Percentiles rank a stretch among this genome's conserved stretches.
Conservation (phyloP, 1,140 invertebrate genomes). For the Hermetia illucens region DNA sequence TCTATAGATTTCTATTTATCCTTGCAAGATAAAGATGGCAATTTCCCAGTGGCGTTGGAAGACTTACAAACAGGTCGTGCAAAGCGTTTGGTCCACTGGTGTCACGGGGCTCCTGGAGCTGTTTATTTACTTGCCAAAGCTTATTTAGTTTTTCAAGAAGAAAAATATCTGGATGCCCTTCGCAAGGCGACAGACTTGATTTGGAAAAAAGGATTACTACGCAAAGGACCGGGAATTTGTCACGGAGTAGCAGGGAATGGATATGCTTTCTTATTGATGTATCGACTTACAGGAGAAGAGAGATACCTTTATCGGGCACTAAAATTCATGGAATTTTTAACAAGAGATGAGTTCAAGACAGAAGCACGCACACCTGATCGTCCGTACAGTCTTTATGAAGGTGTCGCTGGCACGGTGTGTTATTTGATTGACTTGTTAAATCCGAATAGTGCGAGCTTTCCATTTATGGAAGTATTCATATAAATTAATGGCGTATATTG, state of each 20-base stretch:
- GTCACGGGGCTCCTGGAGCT: slow-evolving; percentile 71
- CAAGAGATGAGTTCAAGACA: slow-evolving; percentile 45
- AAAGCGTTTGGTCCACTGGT: slow-evolving; percentile 70
- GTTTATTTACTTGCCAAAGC: slow-evolving; percentile 72
- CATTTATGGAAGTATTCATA: slow-evolving; percentile 73
- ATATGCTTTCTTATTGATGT: slow-evolving; percentile 69
- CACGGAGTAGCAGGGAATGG: slow-evolving; percentile 77
- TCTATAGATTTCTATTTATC: slow-evolving; percentile 41
- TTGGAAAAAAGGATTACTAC: slow-evolving; percentile 65
- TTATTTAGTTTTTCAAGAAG: slow-evolving; percentile 56
- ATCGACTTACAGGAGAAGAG: slow-evolving; percentile 55
- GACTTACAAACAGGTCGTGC: slow-evolving; percentile 38
- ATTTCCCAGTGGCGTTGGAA: slow-evolving; percentile 64
- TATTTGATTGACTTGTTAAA: slow-evolving; percentile 61
- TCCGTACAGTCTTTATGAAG: slow-evolving; percentile 75
- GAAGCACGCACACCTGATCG: slow-evolving; percentile 62
- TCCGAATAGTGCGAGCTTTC: slow-evolving; percentile 64
- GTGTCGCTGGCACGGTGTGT: slow-evolving; percentile 70
- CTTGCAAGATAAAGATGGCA: slow-evolving; percentile 52
- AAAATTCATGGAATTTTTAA: slow-evolving; percentile 65
- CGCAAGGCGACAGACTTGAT: slow-evolving; percentile 55
- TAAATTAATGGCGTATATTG: too few relatives aligned
- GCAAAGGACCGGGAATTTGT: slow-evolving; percentile 71
- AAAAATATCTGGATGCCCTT: slow-evolving; percentile 56
- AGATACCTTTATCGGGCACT: slow-evolving; percentile 59